A percentile compares a stretch with the other conserved stretches of the same genome.
phyloP scores from a whole-genome alignment of 1,140 invertebrate species.

The Pemphigus obesinymphae region DNA sequence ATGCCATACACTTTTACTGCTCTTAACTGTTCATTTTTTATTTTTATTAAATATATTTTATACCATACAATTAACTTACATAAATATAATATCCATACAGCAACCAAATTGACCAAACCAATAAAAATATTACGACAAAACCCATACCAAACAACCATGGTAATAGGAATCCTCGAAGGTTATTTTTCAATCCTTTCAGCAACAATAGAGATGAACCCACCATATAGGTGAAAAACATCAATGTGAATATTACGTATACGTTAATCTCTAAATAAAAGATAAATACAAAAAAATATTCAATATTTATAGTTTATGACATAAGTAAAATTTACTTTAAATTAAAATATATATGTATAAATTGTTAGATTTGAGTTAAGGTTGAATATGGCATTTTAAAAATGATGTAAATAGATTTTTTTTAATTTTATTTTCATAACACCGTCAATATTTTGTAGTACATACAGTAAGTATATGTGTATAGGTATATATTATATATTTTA shows the following conservation, averaged over 20 bases:
- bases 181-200: conserved; percentile 59
- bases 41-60: not conserved
- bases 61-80: conserved; percentile 57
- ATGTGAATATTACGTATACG: conserved; percentile 65
- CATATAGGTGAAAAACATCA: conserved; percentile 66
- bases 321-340: no score
- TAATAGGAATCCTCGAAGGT: conserved; percentile 69
- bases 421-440: no score
- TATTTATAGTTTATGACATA: no score
- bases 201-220: conserved; percentile 63
- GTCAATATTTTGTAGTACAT: no score
- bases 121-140: conserved; percentile 67
- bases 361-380: no score
- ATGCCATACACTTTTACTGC: no score
- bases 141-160: conserved; percentile 73
- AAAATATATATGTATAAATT: no score
- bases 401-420: no score
- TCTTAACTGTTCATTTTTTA: no score
- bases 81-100: conserved; percentile 84
- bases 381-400: no score
- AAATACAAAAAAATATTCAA: not conserved
- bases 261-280: conserved; percentile 60
- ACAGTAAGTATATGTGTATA: no score
- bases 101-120: conserved; percentile 75
- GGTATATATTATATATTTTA: no score